phyloP scores from a whole-genome alignment of 2,888 invertebrate species.

The Drosophila maculinotata region DNA sequence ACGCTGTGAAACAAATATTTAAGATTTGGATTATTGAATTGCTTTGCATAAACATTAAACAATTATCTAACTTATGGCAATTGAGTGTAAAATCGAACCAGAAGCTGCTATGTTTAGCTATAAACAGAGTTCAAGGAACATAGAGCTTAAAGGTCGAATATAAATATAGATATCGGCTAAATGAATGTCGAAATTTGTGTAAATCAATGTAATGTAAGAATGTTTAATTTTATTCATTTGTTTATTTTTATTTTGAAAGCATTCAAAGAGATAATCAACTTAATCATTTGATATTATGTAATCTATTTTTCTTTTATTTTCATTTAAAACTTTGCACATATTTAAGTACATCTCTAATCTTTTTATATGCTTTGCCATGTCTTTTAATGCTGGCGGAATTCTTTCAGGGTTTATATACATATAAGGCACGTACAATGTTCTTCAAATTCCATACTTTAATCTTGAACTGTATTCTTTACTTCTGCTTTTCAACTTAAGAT shows the following conservation, averaged over 20 bases:
- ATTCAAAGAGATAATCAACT: too few relatives aligned
- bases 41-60: constrained; percentile 5
- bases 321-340: too few relatives aligned
- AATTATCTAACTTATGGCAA: not conserved
- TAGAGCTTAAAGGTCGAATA: not conserved
- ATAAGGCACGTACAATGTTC: constrained; percentile 31
- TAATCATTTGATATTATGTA: too few relatives aligned
- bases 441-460: constrained; percentile 26
- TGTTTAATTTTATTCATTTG: not conserved
- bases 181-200: too few relatives aligned
- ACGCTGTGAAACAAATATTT: not conserved
- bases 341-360: not conserved
- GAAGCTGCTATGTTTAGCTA: not conserved
- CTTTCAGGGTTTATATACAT: constrained; percentile 6
- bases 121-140: not conserved
- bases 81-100: too few relatives aligned
- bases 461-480: constrained; percentile 3
- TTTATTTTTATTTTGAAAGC: too few relatives aligned
- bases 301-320: too few relatives aligned
- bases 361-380: not conserved
- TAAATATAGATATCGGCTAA: not conserved
- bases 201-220: too few relatives aligned
- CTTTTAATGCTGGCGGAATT: not conserved
- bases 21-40: constrained; percentile 11
- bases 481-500: not conserved